A percentile compares a stretch with the other conserved stretches of the same genome.
These are phyloP conservation scores for Xiphophorus couchianus DNA, from an alignment of 2,113 vertebrate species.

Conservation along the genomic window DNA sequence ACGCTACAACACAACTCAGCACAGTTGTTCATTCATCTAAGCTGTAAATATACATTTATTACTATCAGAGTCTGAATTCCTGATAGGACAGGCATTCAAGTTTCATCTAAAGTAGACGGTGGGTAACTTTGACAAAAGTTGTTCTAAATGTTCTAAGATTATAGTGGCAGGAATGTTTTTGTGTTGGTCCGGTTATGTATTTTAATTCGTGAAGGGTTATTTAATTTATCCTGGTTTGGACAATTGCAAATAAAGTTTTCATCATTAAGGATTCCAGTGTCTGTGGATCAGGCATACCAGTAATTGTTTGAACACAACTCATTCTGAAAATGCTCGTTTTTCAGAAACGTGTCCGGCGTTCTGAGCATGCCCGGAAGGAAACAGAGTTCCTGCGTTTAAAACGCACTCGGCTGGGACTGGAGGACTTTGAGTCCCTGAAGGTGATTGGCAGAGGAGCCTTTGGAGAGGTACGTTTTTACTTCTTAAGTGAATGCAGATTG, in stretches of 20 bases:
- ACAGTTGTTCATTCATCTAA: no score
- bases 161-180: no score
- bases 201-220: no score
- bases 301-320: not conserved
- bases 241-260: no score
- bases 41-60: no score
- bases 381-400: conserved; percentile 82
- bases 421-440: conserved; percentile 83
- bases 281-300: not conserved
- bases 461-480: conserved; percentile 72
- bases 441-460: conserved; percentile 83
- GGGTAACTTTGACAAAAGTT: no score
- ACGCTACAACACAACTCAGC: not conserved
- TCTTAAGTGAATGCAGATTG: not conserved
- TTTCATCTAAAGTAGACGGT: no score
- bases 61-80: no score
- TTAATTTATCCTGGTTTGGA: no score
- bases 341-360: conserved; percentile 79
- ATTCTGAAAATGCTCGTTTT: not conserved
- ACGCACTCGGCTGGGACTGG: conserved; percentile 79
- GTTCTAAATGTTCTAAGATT: no score
- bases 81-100: no score
- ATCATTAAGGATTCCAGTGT: not conserved
- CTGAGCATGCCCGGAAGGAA: conserved; percentile 81
- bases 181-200: no score